These are phyloP conservation scores for Heterochromis multidens DNA, from an alignment of 2,113 vertebrate genomes.

Conservation along the genomic window DNA sequence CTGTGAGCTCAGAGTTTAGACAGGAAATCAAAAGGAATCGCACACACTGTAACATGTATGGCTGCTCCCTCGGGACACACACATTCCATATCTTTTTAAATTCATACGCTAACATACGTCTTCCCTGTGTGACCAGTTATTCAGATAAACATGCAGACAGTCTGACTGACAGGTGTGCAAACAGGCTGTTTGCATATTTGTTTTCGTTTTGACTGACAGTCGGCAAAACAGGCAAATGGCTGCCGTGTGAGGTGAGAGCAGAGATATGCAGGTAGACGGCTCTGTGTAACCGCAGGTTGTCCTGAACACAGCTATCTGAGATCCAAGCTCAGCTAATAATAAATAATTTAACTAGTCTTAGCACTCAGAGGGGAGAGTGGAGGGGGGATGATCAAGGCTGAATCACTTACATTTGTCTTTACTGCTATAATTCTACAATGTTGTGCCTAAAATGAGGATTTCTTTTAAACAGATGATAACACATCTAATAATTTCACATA, in stretches of 20 bases:
- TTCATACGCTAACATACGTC: background rate
- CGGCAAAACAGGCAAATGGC: background rate
- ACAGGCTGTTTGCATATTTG: background rate
- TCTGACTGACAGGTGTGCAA: background rate
- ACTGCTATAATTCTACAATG: background rate
- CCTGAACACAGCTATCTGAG: background rate
- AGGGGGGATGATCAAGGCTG: background rate
- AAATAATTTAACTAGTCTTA: constrained; percentile 44
- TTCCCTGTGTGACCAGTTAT: background rate
- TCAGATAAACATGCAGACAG: background rate
- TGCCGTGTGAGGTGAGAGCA: background rate
- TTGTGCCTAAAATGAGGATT: background rate
- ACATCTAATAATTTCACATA: background rate
- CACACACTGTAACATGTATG: background rate
- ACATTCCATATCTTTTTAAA: background rate
- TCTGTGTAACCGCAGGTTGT: background rate
- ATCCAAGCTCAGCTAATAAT: constrained; percentile 26
- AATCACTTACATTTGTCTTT: background rate
- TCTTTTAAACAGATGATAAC: background rate
- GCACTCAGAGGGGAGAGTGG: background rate
- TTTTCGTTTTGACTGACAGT: background rate
- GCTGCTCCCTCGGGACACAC: background rate
- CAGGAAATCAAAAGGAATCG: background rate
- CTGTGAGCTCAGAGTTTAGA: background rate
- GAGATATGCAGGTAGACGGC: background rate